Percentiles rank a stretch among this genome's conserved stretches.
Conservation (phyloP, 2,113 vertebrate genomes). For the Pteropus alecto region DNA sequence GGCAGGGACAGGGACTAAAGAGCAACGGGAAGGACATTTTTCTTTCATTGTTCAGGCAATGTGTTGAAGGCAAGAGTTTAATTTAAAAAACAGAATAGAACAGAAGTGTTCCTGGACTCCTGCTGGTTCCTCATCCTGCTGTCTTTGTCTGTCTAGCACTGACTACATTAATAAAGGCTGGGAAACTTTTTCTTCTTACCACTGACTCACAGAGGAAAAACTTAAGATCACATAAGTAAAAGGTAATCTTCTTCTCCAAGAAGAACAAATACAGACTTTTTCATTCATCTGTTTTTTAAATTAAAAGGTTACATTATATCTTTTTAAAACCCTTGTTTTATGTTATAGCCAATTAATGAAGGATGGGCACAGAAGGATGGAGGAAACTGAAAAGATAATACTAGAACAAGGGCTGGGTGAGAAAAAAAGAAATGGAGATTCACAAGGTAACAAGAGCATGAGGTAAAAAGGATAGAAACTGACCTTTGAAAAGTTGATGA, state of each 20-base stretch:
- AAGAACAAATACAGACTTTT: neutral
- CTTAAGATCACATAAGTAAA: neutral
- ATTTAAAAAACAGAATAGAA: constrained; percentile 39
- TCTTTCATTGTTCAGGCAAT: constrained; percentile 42
- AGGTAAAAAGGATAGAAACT: neutral
- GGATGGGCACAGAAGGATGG: neutral
- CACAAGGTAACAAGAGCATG: neutral
- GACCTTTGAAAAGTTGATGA: neutral
- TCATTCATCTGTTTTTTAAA: constrained; percentile 4
- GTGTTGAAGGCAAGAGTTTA: constrained; percentile 33
- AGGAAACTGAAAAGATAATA: neutral
- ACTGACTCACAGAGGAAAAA: neutral
- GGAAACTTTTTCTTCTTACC: neutral
- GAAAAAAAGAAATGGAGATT: neutral
- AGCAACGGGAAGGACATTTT: neutral
- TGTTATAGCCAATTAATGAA: neutral
- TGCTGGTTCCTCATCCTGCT: neutral
- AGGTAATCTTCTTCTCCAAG: neutral
- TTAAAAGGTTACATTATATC: neutral
- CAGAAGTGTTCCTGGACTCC: constrained; percentile 31
- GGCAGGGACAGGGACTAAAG: neutral
- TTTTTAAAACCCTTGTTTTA: neutral
- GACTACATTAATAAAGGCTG: neutral
- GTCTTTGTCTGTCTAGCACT: neutral
- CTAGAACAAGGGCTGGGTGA: neutral